Base-by-base conservation (phyloP, 2,797 vertebrate species). In the Masticophis lateralis region DNA sequence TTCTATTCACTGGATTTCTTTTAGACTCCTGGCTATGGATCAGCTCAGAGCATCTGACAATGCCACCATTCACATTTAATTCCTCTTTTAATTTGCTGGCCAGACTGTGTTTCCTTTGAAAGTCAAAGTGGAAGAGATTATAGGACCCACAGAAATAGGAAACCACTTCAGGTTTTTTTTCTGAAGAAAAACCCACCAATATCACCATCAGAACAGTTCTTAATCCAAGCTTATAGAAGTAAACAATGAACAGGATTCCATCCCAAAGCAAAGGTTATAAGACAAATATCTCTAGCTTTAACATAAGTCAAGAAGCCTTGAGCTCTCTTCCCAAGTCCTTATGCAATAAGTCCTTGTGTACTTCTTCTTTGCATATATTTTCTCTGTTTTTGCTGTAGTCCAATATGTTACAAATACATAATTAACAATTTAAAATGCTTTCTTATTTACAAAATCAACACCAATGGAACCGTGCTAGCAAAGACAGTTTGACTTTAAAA, bases 401-500 rank as follows among this genome's bases (percentile, higher is more conserved):
- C 69, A 51, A 51, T 94, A 47, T 79, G 66, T 94, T 87, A 92
- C 91, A 91, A 94, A 12, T 10, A 18, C 37, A 20, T 11, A 88
- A 92, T 92, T 95, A 27, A 8, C 91, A 5, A 63, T 91, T n/a
- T 90, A 74, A 87, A 92, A 92, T 56, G 63, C 14, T 53, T 7
- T 92, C 16, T 25, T 22, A 53, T 83, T 91, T 56, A 93, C 89
- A 16, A 53, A 91, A 56, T 59, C 92, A 90, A n/a, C 47, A 93
- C 60, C 90, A 22, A 74, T 90, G 57, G 28, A 74, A 87, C 61
- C 55, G 32, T 63, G 63, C 79, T 53, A 60, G 79, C 13, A 74
- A 91, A 94, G 93, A 14, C 66, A 94, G 5, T 22, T 92, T 94
- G 89, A 63, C 32, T 88, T 37, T 57, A 69, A 94, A 94, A 86